A percentile compares a stretch with the other conserved stretches of the same genome.
phyloP scores from a whole-genome alignment of 2,888 invertebrate genomes.

The Prosapia bicincta region DNA sequence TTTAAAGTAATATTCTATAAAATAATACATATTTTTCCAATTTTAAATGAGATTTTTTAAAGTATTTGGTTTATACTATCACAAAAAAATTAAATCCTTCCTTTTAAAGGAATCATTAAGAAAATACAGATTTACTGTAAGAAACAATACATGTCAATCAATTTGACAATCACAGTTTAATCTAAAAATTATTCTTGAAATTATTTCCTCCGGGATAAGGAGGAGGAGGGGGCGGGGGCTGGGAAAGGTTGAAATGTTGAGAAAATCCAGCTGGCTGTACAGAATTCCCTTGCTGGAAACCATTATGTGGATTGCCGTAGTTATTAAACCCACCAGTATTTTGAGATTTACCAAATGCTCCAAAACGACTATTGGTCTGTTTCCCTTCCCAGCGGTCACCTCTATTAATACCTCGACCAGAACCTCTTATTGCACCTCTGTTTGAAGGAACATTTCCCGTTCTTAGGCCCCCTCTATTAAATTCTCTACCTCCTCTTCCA shows the following conservation, averaged over 20 bases:
- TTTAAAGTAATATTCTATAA: not conserved
- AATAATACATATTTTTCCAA: not conserved
- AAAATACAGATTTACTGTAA: not conserved
- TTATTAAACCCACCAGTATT: not conserved
- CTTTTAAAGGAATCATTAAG: not conserved
- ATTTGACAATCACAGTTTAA: not conserved
- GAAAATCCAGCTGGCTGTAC: not conserved
- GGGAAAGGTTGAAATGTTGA: slow-evolving; percentile 11
- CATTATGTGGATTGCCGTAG: not conserved
- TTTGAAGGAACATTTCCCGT: not conserved
- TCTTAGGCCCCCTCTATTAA: not conserved
- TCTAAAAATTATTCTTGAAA: not conserved
- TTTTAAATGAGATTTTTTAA: not conserved
- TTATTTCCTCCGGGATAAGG: not conserved
- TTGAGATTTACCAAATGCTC: not conserved
- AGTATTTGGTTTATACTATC: not conserved
- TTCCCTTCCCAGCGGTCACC: not conserved
- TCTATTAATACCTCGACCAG: not conserved
- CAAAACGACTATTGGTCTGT: not conserved
- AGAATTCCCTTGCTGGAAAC: slow-evolving; percentile 4
- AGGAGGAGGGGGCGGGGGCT: slow-evolving; percentile 21
- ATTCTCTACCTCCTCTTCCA: not conserved
- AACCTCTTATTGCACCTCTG: not conserved
- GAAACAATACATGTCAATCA: not conserved
- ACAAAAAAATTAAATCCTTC: not conserved